Percentiles rank a stretch among this genome's conserved stretches.
Conservation (phyloP, 2,888 invertebrate species). For the Chromoteleia sp. region DNA sequence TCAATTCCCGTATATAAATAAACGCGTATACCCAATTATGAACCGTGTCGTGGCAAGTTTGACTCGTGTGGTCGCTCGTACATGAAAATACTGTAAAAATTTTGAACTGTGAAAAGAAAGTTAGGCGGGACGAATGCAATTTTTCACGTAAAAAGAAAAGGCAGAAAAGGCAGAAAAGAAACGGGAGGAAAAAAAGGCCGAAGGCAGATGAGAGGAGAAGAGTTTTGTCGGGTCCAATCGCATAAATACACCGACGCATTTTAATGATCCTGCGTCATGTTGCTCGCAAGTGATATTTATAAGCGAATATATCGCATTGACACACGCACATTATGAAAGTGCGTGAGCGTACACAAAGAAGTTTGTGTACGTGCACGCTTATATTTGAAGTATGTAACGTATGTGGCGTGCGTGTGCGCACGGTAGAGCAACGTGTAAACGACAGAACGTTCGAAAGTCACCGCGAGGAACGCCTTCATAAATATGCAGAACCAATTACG, state of each 20-base stretch:
- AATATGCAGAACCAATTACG: constrained; percentile 83
- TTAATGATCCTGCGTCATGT: constrained; percentile 64
- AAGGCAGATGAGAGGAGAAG: constrained; percentile 29
- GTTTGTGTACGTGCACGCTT: background rate
- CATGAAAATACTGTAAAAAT: constrained; percentile 19
- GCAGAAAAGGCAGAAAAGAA: constrained; percentile 55
- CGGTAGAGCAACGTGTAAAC: constrained; percentile 71
- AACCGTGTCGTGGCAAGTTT: background rate
- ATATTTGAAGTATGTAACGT: constrained; percentile 35
- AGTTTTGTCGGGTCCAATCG: constrained; percentile 61
- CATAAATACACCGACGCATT: constrained; percentile 63
- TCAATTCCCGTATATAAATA: constrained; percentile 15
- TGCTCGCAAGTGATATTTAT: constrained; percentile 64
- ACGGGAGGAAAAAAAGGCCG: constrained; percentile 10
- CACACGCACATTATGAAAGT: constrained; percentile 50
- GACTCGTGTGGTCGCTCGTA: background rate
- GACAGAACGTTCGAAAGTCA: constrained; percentile 69
- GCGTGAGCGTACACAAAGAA: constrained; percentile 14
- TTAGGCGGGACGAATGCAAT: constrained; percentile 75
- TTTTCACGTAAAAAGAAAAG: constrained; percentile 77
- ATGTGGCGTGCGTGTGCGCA: constrained; percentile 62
- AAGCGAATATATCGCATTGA: constrained; percentile 57
- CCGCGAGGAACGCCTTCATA: constrained; percentile 78
- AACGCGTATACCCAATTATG: constrained; percentile 19
- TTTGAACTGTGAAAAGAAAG: constrained; percentile 20